These are phyloP conservation scores for Drosophila biarmipes DNA, from an alignment of 1,140 invertebrate genomes.

Conservation along the genomic window DNA sequence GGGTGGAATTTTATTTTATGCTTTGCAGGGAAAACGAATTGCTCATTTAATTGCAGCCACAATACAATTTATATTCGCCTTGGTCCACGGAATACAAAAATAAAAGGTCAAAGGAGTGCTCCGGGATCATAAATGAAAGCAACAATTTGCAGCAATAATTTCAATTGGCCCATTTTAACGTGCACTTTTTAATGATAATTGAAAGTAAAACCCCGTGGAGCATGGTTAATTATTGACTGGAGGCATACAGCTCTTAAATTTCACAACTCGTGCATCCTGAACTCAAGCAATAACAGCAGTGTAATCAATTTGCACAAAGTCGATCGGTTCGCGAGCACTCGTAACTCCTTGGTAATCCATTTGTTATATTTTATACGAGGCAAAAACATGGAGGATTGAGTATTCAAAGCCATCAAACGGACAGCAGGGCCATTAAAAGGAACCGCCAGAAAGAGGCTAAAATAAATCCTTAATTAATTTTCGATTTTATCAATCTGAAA, in stretches of 20 bases:
- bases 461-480: conserved; percentile 69
- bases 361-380: conserved; percentile 13
- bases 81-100: conserved; percentile 14
- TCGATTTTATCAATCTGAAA: conserved; percentile 57
- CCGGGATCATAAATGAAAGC: conserved; percentile 15
- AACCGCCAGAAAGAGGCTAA: conserved; percentile 12
- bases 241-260: conserved; percentile 2
- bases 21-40: conserved; percentile 21
- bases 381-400: conserved; percentile 11
- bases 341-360: conserved; percentile 20
- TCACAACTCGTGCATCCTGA: background rate
- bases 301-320: background rate
- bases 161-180: conserved; percentile 10
- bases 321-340: conserved; percentile 1
- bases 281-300: background rate
- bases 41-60: conserved; percentile 61
- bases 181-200: conserved; percentile 24
- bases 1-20: conserved; percentile 50
- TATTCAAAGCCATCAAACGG: background rate
- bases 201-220: conserved; percentile 11
- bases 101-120: conserved; percentile 14
- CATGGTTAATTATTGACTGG: conserved; percentile 1
- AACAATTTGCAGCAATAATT: conserved; percentile 24
- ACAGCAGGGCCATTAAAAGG: conserved; percentile 15
- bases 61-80: conserved; percentile 61